Evolutionary conservation across 2,113 vertebrate species (phyloP).

Genomic region (Pseudopipra pipra): DNA sequence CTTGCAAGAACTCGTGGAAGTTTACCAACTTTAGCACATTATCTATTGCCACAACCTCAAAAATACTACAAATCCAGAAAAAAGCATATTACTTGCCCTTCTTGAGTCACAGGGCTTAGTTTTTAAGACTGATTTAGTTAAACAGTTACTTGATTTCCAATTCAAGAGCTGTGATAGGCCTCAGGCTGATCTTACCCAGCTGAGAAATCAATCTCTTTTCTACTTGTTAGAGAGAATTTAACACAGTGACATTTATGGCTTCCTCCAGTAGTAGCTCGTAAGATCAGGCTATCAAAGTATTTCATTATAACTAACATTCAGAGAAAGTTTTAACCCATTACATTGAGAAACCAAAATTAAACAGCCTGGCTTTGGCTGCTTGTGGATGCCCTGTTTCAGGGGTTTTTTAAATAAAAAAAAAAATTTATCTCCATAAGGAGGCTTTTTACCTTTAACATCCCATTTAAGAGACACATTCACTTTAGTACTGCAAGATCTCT

Average conservation of each 20-base stretch:
- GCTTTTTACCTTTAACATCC: not conserved
- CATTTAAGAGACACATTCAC: not conserved
- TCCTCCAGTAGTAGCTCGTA: not conserved
- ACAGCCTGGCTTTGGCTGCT: not conserved
- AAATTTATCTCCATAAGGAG: not conserved
- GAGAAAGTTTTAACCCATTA: not conserved
- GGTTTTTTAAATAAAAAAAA: not conserved
- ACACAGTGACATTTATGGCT: not conserved
- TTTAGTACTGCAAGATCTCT: not conserved
- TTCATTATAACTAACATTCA: not conserved
- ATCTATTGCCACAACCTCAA: not conserved
- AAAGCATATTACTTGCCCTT: not conserved
- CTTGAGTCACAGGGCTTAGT: not conserved
- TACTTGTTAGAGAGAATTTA: constrained; percentile 14
- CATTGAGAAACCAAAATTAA: not conserved
- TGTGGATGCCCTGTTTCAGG: not conserved
- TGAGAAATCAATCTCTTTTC: not conserved
- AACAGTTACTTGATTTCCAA: not conserved
- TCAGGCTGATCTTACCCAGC: not conserved
- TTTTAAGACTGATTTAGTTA: not conserved
- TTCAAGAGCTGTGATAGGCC: not conserved
- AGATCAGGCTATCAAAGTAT: not conserved
- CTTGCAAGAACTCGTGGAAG: not conserved
- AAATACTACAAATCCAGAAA: not conserved
- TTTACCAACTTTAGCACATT: not conserved